Evolutionary conservation across 2,888 invertebrate species (phyloP).

Genomic region (Lingula anatina): DNA sequence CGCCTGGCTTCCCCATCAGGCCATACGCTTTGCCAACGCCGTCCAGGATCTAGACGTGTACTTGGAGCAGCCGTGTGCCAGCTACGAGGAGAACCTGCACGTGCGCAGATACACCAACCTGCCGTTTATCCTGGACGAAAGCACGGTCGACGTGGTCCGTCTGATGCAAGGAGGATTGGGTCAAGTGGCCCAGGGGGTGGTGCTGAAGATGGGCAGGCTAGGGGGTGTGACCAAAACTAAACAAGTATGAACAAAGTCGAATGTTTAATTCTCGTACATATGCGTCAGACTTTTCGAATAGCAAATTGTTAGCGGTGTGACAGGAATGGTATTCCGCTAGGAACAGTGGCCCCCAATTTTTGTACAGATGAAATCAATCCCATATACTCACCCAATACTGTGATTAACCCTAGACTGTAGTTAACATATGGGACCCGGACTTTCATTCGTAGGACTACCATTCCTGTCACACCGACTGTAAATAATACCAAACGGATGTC

Average conservation of each 20-base stretch:
- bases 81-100: slow-evolving; percentile 11
- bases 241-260: slow-evolving; percentile 9
- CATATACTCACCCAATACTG: no score
- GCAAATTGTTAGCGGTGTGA: no score
- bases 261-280: no score
- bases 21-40: slow-evolving; percentile 7
- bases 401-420: no score
- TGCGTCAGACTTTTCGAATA: no score
- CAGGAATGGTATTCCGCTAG: no score
- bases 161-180: slow-evolving; percentile 3
- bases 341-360: no score
- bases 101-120: slow-evolving; percentile 10
- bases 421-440: no score
- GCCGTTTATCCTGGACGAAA: slow-evolving; percentile 13
- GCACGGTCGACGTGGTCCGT: slow-evolving; percentile 3
- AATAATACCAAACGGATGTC: no score
- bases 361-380: no score
- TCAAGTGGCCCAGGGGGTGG: slow-evolving; percentile 10
- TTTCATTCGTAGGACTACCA: no score
- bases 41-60: slow-evolving; percentile 12
- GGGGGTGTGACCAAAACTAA: slow-evolving; percentile 12
- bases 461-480: no score
- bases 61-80: slow-evolving; percentile 13
- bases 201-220: slow-evolving; percentile 12
- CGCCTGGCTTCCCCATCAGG: background rate